These are phyloP conservation scores for Ferrisia virgata DNA, from an alignment of 2,888 invertebrate genomes.

Conservation along the genomic window DNA sequence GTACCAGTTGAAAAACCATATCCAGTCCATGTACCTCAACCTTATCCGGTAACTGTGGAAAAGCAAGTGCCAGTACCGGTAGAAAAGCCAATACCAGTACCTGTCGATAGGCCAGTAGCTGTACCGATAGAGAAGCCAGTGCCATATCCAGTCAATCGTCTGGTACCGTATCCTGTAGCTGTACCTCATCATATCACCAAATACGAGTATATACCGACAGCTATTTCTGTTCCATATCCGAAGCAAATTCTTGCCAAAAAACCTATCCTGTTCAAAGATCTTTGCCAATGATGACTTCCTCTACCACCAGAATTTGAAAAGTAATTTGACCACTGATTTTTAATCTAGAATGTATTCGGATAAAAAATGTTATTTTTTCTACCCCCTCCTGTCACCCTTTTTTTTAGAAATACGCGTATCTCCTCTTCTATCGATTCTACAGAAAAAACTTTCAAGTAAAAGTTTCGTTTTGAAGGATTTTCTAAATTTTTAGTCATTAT, in stretches of 20 bases:
- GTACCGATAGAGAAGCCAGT: conserved; percentile 49
- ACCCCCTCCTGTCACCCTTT: no score
- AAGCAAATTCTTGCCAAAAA: background rate
- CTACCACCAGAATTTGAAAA: no score
- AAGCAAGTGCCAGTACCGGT: conserved; percentile 71
- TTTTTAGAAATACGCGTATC: no score
- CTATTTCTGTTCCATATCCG: conserved; percentile 50
- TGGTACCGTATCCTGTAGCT: conserved; percentile 65
- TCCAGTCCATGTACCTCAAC: conserved; percentile 49
- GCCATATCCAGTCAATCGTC: conserved; percentile 55
- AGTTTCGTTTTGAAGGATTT: no score
- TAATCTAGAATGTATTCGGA: no score
- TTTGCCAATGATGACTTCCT: no score
- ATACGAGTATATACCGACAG: conserved; percentile 61
- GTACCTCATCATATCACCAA: conserved; percentile 65
- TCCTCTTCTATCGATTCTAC: no score
- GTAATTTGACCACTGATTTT: no score
- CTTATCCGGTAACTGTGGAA: conserved; percentile 52
- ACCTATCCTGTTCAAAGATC: background rate
- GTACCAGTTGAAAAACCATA: conserved; percentile 49
- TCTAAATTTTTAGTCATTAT: no score
- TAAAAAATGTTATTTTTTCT: no score
- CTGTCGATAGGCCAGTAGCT: conserved; percentile 49
- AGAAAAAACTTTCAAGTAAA: no score
- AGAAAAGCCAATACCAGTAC: conserved; percentile 56